Evolutionary conservation across 2,797 vertebrate species (phyloP), one percentile per base, ranked within the genome.

Genomic region (Sciurus carolinensis): DNA sequence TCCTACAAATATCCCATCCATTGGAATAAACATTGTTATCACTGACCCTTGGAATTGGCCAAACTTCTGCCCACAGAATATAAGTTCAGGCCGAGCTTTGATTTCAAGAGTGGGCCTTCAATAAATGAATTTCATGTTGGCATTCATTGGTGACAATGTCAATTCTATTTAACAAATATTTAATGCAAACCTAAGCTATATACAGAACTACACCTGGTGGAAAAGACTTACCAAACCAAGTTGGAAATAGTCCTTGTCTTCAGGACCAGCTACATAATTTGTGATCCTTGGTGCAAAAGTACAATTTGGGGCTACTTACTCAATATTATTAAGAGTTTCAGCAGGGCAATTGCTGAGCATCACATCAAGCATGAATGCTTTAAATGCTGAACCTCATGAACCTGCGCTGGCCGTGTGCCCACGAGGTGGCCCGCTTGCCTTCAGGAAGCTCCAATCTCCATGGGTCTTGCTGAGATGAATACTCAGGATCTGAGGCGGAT

Each of bases 331-430:
- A 77, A 79, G 82, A 83, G 54, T 91, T 76, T 88, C 22, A 88
- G 30, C 13, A 2, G 1, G 6, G 93, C 33, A 7, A 33, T 4
- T 22, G 17, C 17, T 28, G 44, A 39, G 8, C 15, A 6, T 54
- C 33, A 26, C 82, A n/a, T 57, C 52, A 59, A 73, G 2, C 3
- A 0, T 1, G 24, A 62, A 20, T 10, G 10, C 10, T 22, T 71
- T 66, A 50, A 52, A 14, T 0, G 2, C 9, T 22, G 33, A 26
- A 42, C 12, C 50, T 7, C 1, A 0, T 1, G 54, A 5, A 13
- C 7, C 67, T 18, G 9, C 10, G 3, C 3, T 14, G 36, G 11
- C 10, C 3, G 12, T 24, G 54, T 3, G 2, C 1, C 66, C 36
- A 13, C 0, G 22, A 81, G 28, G 44, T 9, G 36, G 18, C 22